These are phyloP conservation scores for Congeria kusceri DNA, from an alignment of 2,888 invertebrate genomes.

Conservation along the genomic window DNA sequence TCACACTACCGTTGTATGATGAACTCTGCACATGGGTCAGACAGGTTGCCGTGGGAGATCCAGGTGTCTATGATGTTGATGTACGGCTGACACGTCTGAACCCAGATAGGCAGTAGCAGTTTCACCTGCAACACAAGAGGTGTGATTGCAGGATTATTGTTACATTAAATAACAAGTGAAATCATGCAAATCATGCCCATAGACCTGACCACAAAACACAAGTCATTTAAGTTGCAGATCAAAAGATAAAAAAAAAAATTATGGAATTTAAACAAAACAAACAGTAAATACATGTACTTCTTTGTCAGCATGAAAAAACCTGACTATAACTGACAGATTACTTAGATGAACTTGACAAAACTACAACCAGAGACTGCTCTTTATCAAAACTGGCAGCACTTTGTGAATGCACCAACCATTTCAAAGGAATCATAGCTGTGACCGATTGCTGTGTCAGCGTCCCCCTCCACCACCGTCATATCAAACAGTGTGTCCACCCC, in stretches of 20 bases:
- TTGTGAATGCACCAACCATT: slow-evolving; percentile 24
- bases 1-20: slow-evolving; percentile 85
- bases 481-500: slow-evolving; percentile 70
- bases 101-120: slow-evolving; percentile 86
- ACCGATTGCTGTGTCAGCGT: slow-evolving; percentile 1
- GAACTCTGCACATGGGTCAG: slow-evolving; percentile 88
- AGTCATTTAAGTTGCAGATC: too few species aligned
- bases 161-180: too few species aligned
- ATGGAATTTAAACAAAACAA: too few species aligned
- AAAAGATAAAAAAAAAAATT: too few species aligned
- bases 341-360: neutral
- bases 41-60: slow-evolving; percentile 88
- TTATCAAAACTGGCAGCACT: too few species aligned
- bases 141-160: too few species aligned
- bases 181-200: too few species aligned
- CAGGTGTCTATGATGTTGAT: slow-evolving; percentile 88
- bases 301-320: neutral
- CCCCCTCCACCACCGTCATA: neutral
- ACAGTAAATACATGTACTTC: too few species aligned
- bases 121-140: slow-evolving; percentile 71
- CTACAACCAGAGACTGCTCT: too few species aligned
- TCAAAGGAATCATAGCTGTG: slow-evolving; percentile 21
- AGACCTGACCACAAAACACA: too few species aligned
- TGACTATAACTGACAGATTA: neutral
- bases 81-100: slow-evolving; percentile 87